These are phyloP conservation scores for Hartigia nigra DNA, from an alignment of 2,888 invertebrate species.

Conservation along the genomic window DNA sequence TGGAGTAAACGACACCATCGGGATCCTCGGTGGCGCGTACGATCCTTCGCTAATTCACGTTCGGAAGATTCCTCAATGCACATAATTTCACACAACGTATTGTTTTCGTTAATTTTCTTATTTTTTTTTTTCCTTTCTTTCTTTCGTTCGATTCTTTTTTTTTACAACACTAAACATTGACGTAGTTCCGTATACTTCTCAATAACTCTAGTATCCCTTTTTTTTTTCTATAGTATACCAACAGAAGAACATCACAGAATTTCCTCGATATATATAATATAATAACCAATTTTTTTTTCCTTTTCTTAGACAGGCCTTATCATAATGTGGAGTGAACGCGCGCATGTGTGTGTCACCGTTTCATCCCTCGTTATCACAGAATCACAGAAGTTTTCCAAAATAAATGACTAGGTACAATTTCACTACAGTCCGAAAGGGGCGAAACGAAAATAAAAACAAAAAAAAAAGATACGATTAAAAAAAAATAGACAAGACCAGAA, in stretches of 20 bases:
- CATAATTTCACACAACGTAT: not conserved
- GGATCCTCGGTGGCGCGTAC: not conserved
- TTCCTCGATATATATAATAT: conserved; percentile 53
- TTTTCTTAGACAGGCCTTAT: conserved; percentile 35
- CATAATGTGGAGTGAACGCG: conserved; percentile 50
- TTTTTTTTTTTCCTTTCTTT: conserved; percentile 19
- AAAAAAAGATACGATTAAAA: not conserved
- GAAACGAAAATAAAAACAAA: not conserved
- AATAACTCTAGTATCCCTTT: conserved; percentile 46
- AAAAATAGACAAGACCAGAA: not conserved
- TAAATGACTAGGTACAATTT: conserved; percentile 64
- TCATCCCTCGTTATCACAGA: conserved; percentile 58
- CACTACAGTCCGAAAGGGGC: conserved; percentile 34
- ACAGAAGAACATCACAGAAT: conserved; percentile 66
- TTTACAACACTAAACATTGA: conserved; percentile 60
- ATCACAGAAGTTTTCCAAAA: conserved; percentile 56
- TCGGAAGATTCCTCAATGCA: conserved; percentile 18
- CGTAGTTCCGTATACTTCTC: conserved; percentile 62
- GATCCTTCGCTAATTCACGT: conserved; percentile 19
- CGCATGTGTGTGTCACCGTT: conserved; percentile 18
- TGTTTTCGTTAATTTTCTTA: not conserved
- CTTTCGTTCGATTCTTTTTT: no score
- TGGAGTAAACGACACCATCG: not conserved
- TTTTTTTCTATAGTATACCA: conserved; percentile 48
- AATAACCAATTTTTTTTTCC: conserved; percentile 53